Percentiles rank a stretch among this genome's conserved stretches.
phyloP scores from a whole-genome alignment of 2,797 vertebrate genomes.

The Anguilla anguilla region DNA sequence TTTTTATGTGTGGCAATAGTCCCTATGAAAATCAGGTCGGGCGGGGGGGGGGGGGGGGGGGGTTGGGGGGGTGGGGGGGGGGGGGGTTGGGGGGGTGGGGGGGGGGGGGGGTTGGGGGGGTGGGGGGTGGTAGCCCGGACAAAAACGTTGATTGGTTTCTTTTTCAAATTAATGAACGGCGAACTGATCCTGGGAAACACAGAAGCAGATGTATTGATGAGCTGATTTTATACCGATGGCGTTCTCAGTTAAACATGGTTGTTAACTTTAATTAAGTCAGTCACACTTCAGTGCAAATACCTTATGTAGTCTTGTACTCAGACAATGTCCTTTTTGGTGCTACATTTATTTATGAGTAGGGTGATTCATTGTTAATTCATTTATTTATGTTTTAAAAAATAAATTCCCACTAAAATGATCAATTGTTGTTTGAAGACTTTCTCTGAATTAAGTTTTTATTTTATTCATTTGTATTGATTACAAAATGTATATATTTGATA shows the following conservation, averaged over 20 bases:
- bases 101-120: too few relatives aligned
- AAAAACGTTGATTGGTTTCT: conserved; percentile 30
- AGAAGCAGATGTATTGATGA: conserved; percentile 13
- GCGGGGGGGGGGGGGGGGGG: neutral
- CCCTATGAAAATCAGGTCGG: conserved; percentile 6
- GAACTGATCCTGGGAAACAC: neutral
- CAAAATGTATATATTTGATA: conserved; percentile 28
- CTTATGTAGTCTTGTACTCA: neutral
- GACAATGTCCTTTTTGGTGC: conserved; percentile 7
- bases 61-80: neutral
- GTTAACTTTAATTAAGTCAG: conserved; percentile 31
- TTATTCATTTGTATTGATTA: conserved; percentile 30
- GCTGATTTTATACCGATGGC: conserved; percentile 7
- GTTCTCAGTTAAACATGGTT: conserved; percentile 4
- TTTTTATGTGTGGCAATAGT: neutral
- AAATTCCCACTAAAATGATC: conserved; percentile 12
- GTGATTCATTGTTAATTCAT: neutral
- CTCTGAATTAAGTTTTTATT: conserved; percentile 18
- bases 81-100: neutral
- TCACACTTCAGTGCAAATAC: conserved; percentile 11
- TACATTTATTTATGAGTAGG: neutral
- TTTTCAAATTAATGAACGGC: conserved; percentile 30
- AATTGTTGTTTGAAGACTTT: conserved; percentile 16
- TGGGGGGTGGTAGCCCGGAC: neutral
- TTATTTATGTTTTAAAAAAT: conserved; percentile 11